Conservation (phyloP, 2,113 vertebrate genomes). For the Pseudopipra pipra region DNA sequence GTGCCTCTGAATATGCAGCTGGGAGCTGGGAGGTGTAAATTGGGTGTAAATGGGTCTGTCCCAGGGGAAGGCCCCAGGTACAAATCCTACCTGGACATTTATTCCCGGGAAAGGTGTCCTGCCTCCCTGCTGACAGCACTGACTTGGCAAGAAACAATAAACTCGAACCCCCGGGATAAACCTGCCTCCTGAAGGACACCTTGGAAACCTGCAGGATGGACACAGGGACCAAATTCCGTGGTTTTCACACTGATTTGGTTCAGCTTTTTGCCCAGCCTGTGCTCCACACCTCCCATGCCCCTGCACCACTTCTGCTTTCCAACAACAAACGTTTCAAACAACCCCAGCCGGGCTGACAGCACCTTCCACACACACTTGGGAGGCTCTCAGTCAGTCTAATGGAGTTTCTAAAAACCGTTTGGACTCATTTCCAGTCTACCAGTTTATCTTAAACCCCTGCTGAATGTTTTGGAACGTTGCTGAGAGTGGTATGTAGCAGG, state of each 20-base stretch:
- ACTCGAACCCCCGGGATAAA: too few species aligned
- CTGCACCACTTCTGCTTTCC: background rate
- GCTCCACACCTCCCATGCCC: accelerated
- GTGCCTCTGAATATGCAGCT: background rate
- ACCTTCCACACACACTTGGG: background rate
- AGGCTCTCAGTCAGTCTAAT: background rate
- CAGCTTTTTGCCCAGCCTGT: background rate
- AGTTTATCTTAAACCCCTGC: background rate
- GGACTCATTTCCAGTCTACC: background rate
- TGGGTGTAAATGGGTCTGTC: background rate
- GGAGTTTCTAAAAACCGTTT: background rate
- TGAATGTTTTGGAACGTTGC: background rate
- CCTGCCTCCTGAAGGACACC: background rate
- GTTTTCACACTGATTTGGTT: background rate
- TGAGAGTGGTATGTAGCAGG: background rate
- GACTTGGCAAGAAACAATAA: background rate
- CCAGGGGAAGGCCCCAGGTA: background rate
- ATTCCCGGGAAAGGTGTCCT: background rate
- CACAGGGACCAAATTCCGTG: background rate
- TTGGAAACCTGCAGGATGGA: background rate
- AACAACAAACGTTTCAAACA: background rate
- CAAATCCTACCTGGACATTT: background rate
- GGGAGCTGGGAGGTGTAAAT: background rate
- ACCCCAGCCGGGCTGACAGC: background rate
- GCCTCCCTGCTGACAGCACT: background rate